These are phyloP conservation scores for Drepana arcuata DNA, from an alignment of 1,140 invertebrate species.

Conservation along the genomic window DNA sequence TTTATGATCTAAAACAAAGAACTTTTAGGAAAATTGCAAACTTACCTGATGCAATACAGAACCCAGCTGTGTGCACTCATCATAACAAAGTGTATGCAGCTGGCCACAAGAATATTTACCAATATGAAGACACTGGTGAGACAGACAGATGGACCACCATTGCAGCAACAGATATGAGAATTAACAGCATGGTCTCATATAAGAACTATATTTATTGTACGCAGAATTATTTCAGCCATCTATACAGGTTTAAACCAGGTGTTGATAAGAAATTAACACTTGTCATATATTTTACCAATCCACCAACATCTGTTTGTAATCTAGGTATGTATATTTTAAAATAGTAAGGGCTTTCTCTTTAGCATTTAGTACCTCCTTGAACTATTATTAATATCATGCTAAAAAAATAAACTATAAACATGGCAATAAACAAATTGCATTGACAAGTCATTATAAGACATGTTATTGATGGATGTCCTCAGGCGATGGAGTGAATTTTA, in stretches of 20 bases:
- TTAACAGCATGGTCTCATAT: slow-evolving; percentile 34
- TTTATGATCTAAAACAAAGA: slow-evolving; percentile 44
- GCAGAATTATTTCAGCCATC: slow-evolving; percentile 43
- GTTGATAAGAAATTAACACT: slow-evolving; percentile 25
- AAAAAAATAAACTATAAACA: no score
- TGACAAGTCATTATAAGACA: slow-evolving; percentile 30
- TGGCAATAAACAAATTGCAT: slow-evolving; percentile 36
- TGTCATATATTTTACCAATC: slow-evolving; percentile 34
- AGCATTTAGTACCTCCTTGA: no score
- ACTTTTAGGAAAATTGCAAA: slow-evolving; percentile 37
- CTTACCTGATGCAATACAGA: slow-evolving; percentile 45
- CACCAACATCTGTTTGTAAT: slow-evolving; percentile 34
- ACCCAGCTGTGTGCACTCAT: slow-evolving; percentile 38
- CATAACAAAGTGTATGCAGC: slow-evolving; percentile 34
- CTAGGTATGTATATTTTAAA: slow-evolving; percentile 29
- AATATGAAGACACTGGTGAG: slow-evolving; percentile 21
- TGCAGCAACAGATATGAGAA: slow-evolving; percentile 31
- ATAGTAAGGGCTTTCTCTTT: no score
- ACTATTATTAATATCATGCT: no score
- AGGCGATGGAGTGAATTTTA: no score
- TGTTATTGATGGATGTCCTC: slow-evolving; percentile 38
- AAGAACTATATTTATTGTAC: slow-evolving; percentile 48
- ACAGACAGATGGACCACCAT: slow-evolving; percentile 30
- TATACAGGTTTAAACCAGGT: slow-evolving; percentile 42
- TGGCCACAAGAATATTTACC: slow-evolving; percentile 44